Evolutionary conservation across 2,797 vertebrate species (phyloP).

Genomic region (Diplodus puntazzo): DNA sequence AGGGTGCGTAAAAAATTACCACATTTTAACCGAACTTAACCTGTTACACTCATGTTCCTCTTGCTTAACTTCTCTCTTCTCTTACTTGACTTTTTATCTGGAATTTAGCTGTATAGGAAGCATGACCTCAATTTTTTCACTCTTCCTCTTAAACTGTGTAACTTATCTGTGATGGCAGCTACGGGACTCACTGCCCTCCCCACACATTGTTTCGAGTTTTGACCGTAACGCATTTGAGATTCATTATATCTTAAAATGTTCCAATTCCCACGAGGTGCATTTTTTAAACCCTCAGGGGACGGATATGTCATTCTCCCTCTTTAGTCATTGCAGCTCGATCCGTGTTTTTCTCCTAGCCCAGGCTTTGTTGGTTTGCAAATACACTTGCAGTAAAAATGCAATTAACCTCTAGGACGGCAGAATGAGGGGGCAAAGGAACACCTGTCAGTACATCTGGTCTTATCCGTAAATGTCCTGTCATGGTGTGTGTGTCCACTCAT

Average conservation of each 20-base stretch:
- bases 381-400: constrained; percentile 5
- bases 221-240: neutral
- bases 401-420: neutral
- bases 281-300: neutral
- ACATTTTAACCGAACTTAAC: too few species aligned
- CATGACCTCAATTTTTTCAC: neutral
- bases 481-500: constrained; percentile 51
- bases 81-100: neutral
- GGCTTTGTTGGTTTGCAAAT: constrained; percentile 6
- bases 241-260: neutral
- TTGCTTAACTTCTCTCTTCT: too few species aligned
- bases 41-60: too few species aligned
- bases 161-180: neutral
- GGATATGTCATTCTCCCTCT: constrained; percentile 7
- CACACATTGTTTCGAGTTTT: constrained; percentile 9
- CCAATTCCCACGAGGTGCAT: neutral
- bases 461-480: constrained; percentile 33
- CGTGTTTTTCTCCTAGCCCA: neutral
- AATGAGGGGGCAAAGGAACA: constrained; percentile 8
- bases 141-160: neutral
- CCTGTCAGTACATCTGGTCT: constrained; percentile 19
- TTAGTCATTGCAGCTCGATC: neutral
- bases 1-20: too few species aligned
- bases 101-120: neutral
- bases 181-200: constrained; percentile 12